Percentiles rank a stretch among this genome's conserved stretches.
Conservation (phyloP, 2,888 invertebrate species). For the Athrips mouffetella region DNA sequence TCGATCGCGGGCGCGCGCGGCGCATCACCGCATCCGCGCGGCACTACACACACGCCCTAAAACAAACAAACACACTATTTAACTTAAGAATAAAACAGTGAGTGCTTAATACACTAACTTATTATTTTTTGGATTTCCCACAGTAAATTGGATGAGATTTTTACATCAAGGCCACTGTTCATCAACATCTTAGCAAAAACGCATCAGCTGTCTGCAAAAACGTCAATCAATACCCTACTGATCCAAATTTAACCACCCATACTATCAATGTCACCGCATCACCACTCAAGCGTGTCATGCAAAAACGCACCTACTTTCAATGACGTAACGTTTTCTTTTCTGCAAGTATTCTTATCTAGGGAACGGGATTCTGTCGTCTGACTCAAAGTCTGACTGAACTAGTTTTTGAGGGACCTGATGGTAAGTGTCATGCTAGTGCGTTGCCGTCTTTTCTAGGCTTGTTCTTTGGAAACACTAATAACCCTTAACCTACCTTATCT, state of each 20-base stretch:
- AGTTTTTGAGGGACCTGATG: too few species aligned
- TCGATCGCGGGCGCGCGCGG: conserved; percentile 71
- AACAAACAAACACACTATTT: conserved; percentile 23
- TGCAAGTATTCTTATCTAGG: neutral
- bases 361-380: too few species aligned
- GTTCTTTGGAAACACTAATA: too few species aligned
- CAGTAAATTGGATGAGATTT: too few species aligned
- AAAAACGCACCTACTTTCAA: neutral
- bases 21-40: conserved; percentile 70
- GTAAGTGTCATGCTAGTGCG: too few species aligned
- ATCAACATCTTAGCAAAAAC: neutral
- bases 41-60: conserved; percentile 55
- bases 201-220: neutral
- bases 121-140: too few species aligned
- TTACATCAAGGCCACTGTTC: neutral
- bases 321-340: conserved; percentile 21
- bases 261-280: conserved; percentile 4
- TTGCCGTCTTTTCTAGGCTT: too few species aligned
- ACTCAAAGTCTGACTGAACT: too few species aligned
- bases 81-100: conserved; percentile 1
- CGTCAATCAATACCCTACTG: neutral
- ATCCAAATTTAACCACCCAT: conserved; percentile 8
- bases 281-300: conserved; percentile 1
- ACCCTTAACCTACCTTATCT: too few species aligned
- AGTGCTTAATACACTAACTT: neutral